Conservation (phyloP, 2,888 invertebrate species). For the Bruchidius siliquastri region DNA sequence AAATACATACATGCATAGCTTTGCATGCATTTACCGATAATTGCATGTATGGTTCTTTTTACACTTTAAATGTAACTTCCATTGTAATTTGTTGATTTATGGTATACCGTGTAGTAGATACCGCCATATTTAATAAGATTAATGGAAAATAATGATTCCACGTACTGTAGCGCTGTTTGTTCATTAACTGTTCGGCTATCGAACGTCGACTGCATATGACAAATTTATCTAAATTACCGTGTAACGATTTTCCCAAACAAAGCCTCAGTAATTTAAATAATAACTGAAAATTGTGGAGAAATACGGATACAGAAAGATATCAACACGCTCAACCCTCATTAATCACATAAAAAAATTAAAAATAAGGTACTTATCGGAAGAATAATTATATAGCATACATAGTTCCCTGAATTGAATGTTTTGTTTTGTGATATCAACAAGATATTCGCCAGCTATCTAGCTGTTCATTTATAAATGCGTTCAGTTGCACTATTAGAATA, state of each 20-base stretch:
- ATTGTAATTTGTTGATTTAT: not conserved
- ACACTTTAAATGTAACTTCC: not conserved
- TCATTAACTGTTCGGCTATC: not conserved
- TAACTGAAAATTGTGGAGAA: not conserved
- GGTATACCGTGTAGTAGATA: not conserved
- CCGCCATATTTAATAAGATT: not conserved
- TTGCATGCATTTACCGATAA: not conserved
- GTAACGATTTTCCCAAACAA: not conserved
- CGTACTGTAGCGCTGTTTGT: not conserved
- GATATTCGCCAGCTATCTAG: no score
- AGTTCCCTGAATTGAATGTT: not conserved
- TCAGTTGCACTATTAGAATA: no score
- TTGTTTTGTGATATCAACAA: no score
- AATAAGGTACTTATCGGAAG: slow-evolving; percentile 1
- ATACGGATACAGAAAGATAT: not conserved
- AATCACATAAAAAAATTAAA: slow-evolving; percentile 1
- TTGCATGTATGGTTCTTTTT: not conserved
- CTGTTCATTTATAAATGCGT: no score
- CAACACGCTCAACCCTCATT: slow-evolving; percentile 4
- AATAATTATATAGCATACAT: slow-evolving; percentile 1
- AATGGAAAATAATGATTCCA: not conserved
- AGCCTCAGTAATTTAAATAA: not conserved
- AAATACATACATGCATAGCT: not conserved
- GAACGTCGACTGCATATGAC: not conserved
- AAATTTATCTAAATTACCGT: not conserved